Base-by-base conservation (phyloP, 1,140 invertebrate genomes). In the Mya arenaria region DNA sequence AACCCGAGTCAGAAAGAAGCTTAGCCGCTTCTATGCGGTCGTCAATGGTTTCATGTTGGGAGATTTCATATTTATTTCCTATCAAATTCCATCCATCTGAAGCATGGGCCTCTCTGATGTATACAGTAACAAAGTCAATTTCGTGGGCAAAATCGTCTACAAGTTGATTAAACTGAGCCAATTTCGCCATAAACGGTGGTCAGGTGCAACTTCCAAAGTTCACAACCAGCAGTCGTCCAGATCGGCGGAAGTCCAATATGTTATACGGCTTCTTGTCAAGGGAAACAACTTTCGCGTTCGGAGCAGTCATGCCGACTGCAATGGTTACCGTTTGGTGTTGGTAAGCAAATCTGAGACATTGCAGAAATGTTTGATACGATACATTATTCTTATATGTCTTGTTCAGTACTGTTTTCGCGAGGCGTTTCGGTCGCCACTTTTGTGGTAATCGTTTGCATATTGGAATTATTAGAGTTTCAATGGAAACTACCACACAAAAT, bases 151-250 rank as follows among this genome's bases (percentile, higher is more conserved):
- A 89, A 34, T 85, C 39, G 17, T 56, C 52, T 55, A 82, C 84
- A 17, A 89, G 17, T 68, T 72, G n/a, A 55, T 79, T 84, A 52
- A 89, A 86, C 30, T 77, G 17, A 52, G 77, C 69, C 0, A 89
- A 55, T 63, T 83, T 85, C 13, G 48, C 85, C 68, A 89, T 80
- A 66, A 88, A 89, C 71, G 88, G 88, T 4, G 86, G 87, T 89
- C 88, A 89, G 72, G 83, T 87, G 44, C 88, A 89, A 69, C 86
- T 88, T 17, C 88, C 88, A 65, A 89, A 89, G 58, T 83, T 87
- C 28, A 89, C 23, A 17, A 88, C 87, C 10, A 89, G 83, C 55
- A 87, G 87, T 1, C 87, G 80, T 25, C 73, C 84, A 1, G 44
- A 63, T 58, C 82, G 85, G 58, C 55, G 25, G 75, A 75, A 86